phyloP scores from a whole-genome alignment of 2,113 vertebrate species.

The Bungarus multicinctus region DNA sequence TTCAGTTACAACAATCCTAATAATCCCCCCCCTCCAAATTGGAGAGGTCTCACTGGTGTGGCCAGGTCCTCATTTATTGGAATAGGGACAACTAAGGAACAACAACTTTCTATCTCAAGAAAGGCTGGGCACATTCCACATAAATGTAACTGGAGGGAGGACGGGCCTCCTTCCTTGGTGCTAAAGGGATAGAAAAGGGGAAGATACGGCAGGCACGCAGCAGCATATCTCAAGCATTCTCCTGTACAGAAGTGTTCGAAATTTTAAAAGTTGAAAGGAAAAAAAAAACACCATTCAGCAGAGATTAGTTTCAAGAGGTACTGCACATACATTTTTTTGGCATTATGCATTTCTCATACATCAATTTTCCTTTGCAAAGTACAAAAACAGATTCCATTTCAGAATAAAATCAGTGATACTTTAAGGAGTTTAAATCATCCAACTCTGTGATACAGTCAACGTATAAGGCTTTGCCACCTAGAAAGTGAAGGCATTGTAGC shows the following conservation, averaged over 20 bases:
- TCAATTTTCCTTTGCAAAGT: constrained; percentile 40
- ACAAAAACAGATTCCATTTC: constrained; percentile 30
- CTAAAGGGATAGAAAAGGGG: neutral
- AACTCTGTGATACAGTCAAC: neutral
- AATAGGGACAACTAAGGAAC: neutral
- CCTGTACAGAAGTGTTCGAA: neutral
- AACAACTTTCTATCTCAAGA: neutral
- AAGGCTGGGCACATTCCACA: neutral
- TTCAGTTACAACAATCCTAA: neutral
- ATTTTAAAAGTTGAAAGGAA: neutral
- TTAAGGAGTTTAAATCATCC: constrained; percentile 18
- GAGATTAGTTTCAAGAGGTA: constrained; percentile 35
- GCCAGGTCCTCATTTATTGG: neutral
- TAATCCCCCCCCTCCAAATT: neutral
- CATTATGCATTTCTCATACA: constrained; percentile 34
- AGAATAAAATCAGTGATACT: constrained; percentile 21
- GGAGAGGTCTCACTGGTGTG: neutral
- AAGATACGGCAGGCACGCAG: neutral
- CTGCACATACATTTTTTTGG: constrained; percentile 49
- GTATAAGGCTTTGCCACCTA: constrained; percentile 6
- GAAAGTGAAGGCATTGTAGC: constrained; percentile 11
- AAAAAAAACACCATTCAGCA: neutral
- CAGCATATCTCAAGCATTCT: neutral
- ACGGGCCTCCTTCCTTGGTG: neutral
- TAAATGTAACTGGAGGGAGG: neutral